phyloP scores from a whole-genome alignment of 2,797 vertebrate species.

The Poeciliopsis paucimaculata region DNA sequence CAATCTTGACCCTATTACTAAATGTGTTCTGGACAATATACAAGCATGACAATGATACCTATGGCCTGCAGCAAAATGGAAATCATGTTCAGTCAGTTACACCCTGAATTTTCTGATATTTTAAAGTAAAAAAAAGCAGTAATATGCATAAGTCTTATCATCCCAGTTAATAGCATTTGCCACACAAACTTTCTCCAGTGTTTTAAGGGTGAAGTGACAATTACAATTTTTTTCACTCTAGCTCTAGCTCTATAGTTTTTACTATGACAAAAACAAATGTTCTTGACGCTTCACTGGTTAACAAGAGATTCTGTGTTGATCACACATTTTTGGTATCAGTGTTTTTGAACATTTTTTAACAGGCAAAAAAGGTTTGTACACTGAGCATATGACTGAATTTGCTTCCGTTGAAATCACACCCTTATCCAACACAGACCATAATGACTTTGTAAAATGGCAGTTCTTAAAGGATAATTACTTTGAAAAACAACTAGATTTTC shows the following conservation, averaged over 20 bases:
- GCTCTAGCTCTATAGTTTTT: not conserved
- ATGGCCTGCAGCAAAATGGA: not conserved
- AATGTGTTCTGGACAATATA: not conserved
- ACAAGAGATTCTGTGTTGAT: not conserved
- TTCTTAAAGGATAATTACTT: not conserved
- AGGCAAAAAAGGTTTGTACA: not conserved
- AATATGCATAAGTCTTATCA: not conserved
- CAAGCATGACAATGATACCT: not conserved
- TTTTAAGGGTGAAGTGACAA: not conserved
- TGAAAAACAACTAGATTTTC: not conserved
- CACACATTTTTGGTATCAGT: not conserved
- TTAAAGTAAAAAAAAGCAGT: not conserved
- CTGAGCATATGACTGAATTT: not conserved
- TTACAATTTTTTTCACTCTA: not conserved
- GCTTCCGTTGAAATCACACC: not conserved
- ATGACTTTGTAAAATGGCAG: not conserved
- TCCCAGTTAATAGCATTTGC: not conserved
- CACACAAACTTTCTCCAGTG: not conserved
- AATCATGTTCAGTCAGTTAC: not conserved
- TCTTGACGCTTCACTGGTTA: not conserved
- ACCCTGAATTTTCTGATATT: not conserved
- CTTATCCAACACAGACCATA: not conserved
- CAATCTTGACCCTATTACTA: not conserved
- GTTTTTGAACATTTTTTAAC: not conserved
- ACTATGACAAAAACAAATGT: not conserved